A percentile compares a stretch with the other conserved stretches of the same genome.
phyloP scores from a whole-genome alignment of 2,113 vertebrate species.

The Anolis sagrei region DNA sequence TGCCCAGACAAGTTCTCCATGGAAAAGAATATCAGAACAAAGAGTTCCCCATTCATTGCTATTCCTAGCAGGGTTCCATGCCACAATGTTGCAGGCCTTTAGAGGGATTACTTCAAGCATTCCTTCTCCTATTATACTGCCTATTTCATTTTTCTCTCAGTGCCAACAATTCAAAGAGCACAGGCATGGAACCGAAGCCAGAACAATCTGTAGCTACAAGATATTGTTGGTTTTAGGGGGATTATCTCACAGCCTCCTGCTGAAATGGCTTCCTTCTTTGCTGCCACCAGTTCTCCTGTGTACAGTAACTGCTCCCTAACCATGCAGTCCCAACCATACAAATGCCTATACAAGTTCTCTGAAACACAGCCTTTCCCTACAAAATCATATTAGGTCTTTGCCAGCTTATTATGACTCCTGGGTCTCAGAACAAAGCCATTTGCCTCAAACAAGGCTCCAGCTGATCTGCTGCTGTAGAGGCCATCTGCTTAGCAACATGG shows the following conservation, averaged over 20 bases:
- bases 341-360: background rate
- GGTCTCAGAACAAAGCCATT: slow-evolving; percentile 19
- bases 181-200: background rate
- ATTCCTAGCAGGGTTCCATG: background rate
- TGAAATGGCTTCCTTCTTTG: background rate
- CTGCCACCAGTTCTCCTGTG: background rate
- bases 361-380: background rate
- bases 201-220: background rate
- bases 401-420: accelerated
- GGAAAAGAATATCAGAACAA: background rate
- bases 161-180: background rate
- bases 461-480: slow-evolving; percentile 10
- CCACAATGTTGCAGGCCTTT: background rate
- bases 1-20: background rate
- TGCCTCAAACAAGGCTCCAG: background rate
- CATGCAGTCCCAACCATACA: background rate
- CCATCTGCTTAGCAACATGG: slow-evolving; percentile 36
- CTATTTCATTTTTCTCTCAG: background rate
- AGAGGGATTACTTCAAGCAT: background rate
- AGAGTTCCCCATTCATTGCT: background rate
- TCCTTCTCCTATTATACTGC: background rate
- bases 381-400: background rate
- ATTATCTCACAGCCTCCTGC: background rate
- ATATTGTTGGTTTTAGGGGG: background rate
- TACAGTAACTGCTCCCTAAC: background rate